phyloP scores from a whole-genome alignment of 2,113 vertebrate species.

The Pardalotus punctatus region DNA sequence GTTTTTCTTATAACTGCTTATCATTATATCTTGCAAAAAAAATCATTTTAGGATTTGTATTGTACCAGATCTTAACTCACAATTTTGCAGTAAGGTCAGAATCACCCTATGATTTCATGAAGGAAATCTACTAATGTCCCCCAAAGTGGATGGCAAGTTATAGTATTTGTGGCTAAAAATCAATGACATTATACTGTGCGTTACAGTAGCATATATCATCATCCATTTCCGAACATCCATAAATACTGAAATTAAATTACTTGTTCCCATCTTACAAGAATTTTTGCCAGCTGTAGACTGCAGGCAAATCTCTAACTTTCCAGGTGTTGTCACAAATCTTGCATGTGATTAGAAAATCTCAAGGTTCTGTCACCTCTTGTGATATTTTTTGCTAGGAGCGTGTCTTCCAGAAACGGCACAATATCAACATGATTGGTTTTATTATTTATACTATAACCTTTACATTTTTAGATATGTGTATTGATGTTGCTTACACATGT shows the following conservation, averaged over 20 bases:
- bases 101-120: background rate
- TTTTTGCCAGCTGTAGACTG: background rate
- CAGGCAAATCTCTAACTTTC: background rate
- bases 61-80: background rate
- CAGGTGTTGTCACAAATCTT: background rate
- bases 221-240: background rate
- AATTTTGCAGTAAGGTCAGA: background rate
- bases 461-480: background rate
- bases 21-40: background rate
- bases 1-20: background rate
- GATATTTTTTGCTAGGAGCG: background rate
- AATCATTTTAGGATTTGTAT: background rate
- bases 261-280: background rate
- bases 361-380: background rate
- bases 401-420: background rate
- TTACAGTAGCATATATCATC: background rate
- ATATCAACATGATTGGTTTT: background rate
- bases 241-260: background rate
- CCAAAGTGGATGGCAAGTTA: background rate
- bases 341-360: background rate
- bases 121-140: background rate
- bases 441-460: background rate
- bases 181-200: background rate
- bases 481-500: background rate
- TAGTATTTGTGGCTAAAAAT: background rate